Percentiles rank a stretch among this genome's conserved stretches.
These are phyloP conservation scores for Eulithis testata DNA, from an alignment of 2,888 invertebrate genomes.

Conservation along the genomic window DNA sequence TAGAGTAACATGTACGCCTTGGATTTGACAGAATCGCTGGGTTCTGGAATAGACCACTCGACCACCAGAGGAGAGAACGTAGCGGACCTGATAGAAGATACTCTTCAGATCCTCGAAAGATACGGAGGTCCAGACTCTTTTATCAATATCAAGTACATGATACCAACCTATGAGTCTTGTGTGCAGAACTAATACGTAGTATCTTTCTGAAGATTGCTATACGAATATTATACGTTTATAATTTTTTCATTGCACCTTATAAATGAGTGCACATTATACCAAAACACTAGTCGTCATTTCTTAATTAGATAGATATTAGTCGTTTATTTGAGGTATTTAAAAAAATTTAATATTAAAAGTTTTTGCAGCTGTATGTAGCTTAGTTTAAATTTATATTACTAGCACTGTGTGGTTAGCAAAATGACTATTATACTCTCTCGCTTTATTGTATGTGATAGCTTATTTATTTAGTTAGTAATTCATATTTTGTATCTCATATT, in stretches of 20 bases:
- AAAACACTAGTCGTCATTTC: not conserved
- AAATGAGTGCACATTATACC: not conserved
- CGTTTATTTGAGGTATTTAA: not conserved
- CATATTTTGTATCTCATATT: constrained; percentile 12
- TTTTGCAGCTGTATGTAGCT: not conserved
- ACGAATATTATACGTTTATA: not conserved
- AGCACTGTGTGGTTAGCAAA: not conserved
- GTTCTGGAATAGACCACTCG: constrained; percentile 95
- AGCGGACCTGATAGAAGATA: constrained; percentile 96
- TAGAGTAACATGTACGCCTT: constrained; percentile 29
- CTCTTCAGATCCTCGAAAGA: constrained; percentile 94
- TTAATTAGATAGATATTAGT: not conserved
- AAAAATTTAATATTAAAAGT: not conserved
- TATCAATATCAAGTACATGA: constrained; percentile 99
- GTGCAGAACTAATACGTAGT: constrained; percentile 86
- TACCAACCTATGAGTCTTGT: constrained; percentile 98
- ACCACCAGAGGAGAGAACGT: constrained; percentile 94
- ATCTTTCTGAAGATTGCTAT: not conserved
- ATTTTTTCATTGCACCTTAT: not conserved
- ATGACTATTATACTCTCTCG: not conserved
- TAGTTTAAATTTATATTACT: not conserved
- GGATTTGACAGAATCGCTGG: constrained; percentile 88
- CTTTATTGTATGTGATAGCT: constrained; percentile 20
- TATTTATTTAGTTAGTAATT: constrained; percentile 17
- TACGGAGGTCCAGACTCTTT: constrained; percentile 98